Base-by-base conservation (phyloP, 2,888 invertebrate species). In the Drepana falcataria region DNA sequence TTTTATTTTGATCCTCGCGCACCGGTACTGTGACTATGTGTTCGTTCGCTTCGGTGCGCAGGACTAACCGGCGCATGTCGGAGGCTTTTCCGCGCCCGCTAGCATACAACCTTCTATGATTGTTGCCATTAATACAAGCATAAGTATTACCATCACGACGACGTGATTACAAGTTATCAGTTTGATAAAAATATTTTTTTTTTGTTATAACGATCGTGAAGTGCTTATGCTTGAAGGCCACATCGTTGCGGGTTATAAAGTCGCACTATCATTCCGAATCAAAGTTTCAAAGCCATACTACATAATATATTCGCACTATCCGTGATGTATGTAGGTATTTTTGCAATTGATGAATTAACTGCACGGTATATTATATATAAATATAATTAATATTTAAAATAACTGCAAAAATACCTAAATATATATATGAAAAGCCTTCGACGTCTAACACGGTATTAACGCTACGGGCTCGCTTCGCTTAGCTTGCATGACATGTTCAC, bases 1-100 rank as follows among this genome's bases (percentile, higher is more conserved):
- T 91, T 87, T 87, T 91, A 79, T 91, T 91, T 81, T 91, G 85
- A 87, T 62, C 73, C 75, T 66, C 75, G 75, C 81, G 73, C 75
- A 66, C 75, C 74, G 81, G 81, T 85, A 79, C 81, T 85, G 90
- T 88, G 87, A 88, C 87, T 85, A 56, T 80, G 83, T 86, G 82
- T 81, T 75, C 76, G 77, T 82, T 78, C 76, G 85, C 84, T 84
- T 82, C 75, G 86, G 87, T 82, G 85, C 85, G 81, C 79, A 75
- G 79, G 80, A 83, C 82, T 85, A 80, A 85, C 77, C 71, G 73
- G 71, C 71, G 71, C 64, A 63, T 60, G 51, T 61, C 69, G 74
- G 68, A 68, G 76, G 73, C 72, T 77, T 78, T 21, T 75, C 66
- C 72, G 75, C 69, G 9, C 60, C 57, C 41, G 37, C 51, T 35